Evolutionary conservation across 2,888 invertebrate species (phyloP).

Genomic region (Charanyca ferruginea): DNA sequence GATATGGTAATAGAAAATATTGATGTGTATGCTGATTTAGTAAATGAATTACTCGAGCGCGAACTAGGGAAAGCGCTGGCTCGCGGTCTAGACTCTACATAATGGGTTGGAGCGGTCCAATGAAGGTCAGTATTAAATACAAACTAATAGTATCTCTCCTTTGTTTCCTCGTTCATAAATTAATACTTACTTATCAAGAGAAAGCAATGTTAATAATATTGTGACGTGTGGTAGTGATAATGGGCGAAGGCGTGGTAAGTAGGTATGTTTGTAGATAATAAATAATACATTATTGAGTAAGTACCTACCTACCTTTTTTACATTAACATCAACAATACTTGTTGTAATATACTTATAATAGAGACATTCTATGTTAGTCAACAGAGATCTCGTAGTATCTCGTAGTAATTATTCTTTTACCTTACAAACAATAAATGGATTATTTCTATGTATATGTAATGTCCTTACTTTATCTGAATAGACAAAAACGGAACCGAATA

Average conservation of each 20-base stretch:
- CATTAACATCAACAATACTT: too few species aligned
- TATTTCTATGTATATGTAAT: too few species aligned
- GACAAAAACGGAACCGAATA: too few species aligned
- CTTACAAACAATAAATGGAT: too few species aligned
- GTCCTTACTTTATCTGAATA: too few species aligned
- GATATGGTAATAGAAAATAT: conserved; percentile 22
- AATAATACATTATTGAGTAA: conserved; percentile 1
- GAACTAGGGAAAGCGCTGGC: conserved; percentile 31
- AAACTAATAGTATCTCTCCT: too few species aligned
- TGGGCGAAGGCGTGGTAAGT: conserved; percentile 17
- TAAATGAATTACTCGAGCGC: conserved; percentile 27
- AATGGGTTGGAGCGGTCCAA: conserved; percentile 11
- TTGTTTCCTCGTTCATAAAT: conserved; percentile 32
- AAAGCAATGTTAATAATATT: conserved; percentile 22
- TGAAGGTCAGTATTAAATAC: conserved; percentile 9
- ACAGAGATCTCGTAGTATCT: too few species aligned
- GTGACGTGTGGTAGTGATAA: conserved; percentile 29
- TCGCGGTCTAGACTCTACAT: conserved; percentile 19
- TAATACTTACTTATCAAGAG: conserved; percentile 23
- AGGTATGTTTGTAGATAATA: conserved; percentile 5
- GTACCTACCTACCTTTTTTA: background rate
- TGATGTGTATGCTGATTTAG: conserved; percentile 34
- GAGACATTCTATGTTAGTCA: background rate
- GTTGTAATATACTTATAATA: too few species aligned
- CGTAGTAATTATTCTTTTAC: too few species aligned